Conservation (phyloP, 1,140 invertebrate species). For the Neodiprion lecontei region DNA sequence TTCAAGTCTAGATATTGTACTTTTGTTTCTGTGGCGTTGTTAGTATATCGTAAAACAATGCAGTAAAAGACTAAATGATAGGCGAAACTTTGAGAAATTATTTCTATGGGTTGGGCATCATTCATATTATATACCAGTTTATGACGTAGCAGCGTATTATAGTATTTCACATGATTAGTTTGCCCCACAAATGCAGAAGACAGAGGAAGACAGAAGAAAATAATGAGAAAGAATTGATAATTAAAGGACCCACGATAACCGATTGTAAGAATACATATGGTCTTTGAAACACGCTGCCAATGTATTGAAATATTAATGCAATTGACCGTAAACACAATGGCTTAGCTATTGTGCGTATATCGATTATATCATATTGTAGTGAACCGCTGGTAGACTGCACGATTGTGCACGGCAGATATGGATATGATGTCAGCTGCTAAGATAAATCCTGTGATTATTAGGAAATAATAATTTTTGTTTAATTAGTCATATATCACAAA, state of each 20-base stretch:
- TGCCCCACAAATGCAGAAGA: background rate
- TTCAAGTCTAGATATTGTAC: too few relatives aligned
- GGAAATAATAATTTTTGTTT: slow-evolving; percentile 54
- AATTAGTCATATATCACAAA: slow-evolving; percentile 45
- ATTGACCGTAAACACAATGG: slow-evolving; percentile 34
- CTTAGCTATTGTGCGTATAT: slow-evolving; percentile 33
- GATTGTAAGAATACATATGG: background rate
- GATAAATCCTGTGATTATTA: slow-evolving; percentile 63
- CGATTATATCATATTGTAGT: slow-evolving; percentile 44
- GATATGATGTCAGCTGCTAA: slow-evolving; percentile 61
- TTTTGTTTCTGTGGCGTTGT: too few relatives aligned
- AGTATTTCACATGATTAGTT: too few relatives aligned
- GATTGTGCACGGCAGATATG: slow-evolving; percentile 56
- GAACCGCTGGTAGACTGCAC: slow-evolving; percentile 58
- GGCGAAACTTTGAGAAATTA: too few relatives aligned
- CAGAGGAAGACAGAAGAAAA: background rate
- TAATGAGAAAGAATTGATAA: background rate
- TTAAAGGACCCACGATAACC: background rate
- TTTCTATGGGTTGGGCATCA: too few relatives aligned
- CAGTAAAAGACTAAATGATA: too few relatives aligned
- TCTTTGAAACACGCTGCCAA: slow-evolving; percentile 28
- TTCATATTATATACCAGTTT: too few relatives aligned
- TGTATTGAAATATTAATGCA: slow-evolving; percentile 32
- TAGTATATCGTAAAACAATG: too few relatives aligned
- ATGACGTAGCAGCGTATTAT: too few relatives aligned